Percentiles rank a stretch among this genome's conserved stretches.
phyloP scores from a whole-genome alignment of 2,888 invertebrate species.

The Eupithecia tripunctaria region DNA sequence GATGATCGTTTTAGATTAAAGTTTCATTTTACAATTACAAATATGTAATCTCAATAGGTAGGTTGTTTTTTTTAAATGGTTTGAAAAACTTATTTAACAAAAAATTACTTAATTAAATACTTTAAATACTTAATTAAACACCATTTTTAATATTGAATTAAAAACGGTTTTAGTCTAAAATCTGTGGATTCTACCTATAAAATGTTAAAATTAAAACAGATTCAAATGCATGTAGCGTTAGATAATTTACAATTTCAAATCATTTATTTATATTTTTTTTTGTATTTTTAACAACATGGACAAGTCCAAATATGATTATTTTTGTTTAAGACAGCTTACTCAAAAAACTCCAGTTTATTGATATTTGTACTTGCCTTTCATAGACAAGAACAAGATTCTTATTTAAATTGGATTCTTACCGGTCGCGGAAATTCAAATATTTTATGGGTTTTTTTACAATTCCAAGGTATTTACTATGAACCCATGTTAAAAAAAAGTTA shows the following conservation, averaged over 20 bases:
- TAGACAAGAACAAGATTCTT: background rate
- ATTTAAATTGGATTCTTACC: background rate
- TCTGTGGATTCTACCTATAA: too few relatives aligned
- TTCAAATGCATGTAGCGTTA: background rate
- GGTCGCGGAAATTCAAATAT: background rate
- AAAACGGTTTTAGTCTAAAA: background rate
- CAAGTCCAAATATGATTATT: background rate
- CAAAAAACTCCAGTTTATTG: background rate
- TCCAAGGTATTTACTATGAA: too few relatives aligned
- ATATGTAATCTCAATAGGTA: background rate
- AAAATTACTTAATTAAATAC: too few relatives aligned
- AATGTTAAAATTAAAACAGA: background rate
- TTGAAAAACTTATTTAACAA: too few relatives aligned
- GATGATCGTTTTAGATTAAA: background rate
- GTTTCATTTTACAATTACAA: background rate
- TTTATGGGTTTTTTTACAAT: too few relatives aligned
- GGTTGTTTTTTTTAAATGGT: too few relatives aligned
- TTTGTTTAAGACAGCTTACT: background rate
- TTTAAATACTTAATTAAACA: too few relatives aligned
- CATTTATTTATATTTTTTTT: too few relatives aligned
- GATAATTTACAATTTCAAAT: too few relatives aligned
- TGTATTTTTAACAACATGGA: too few relatives aligned
- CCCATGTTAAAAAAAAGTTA: too few relatives aligned
- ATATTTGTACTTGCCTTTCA: too few relatives aligned
- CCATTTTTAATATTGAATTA: background rate